Evolutionary conservation across 2,797 vertebrate genomes (phyloP).

Genomic region (Tokudaia muenninki): DNA sequence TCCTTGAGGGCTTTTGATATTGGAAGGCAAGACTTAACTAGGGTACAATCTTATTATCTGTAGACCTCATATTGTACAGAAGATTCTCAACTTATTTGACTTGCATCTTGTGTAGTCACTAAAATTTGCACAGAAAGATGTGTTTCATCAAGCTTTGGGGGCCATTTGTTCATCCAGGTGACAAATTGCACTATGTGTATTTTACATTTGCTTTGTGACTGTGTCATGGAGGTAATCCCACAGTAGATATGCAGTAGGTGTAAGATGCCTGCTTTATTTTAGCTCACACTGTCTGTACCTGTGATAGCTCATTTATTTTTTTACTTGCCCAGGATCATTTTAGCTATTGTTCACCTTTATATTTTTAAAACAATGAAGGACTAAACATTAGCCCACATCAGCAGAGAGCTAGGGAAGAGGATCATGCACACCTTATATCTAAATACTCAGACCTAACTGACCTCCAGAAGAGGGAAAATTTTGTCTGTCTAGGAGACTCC

Average conservation of each 20-base stretch:
- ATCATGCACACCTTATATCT: neutral
- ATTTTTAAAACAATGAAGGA: neutral
- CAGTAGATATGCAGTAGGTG: no score
- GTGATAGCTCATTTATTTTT: neutral
- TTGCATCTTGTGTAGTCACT: neutral
- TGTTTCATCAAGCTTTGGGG: neutral
- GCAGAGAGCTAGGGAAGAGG: neutral
- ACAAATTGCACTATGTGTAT: neutral
- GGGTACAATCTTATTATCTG: neutral
- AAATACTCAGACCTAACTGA: neutral
- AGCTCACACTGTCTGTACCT: neutral
- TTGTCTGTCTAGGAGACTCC: neutral
- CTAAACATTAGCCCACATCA: neutral
- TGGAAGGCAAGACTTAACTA: neutral
- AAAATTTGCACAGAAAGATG: neutral
- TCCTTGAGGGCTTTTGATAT: neutral
- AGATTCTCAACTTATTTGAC: neutral
- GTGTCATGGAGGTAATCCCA: neutral
- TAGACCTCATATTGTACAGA: neutral
- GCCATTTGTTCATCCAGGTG: neutral
- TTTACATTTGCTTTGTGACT: constrained; percentile 14
- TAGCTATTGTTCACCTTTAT: constrained; percentile 23
- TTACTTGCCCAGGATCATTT: constrained; percentile 32
- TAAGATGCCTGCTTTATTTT: constrained; percentile 13
- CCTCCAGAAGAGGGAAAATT: neutral